These are phyloP conservation scores for Apodemus sylvaticus DNA, from an alignment of 2,113 vertebrate species.

Conservation along the genomic window DNA sequence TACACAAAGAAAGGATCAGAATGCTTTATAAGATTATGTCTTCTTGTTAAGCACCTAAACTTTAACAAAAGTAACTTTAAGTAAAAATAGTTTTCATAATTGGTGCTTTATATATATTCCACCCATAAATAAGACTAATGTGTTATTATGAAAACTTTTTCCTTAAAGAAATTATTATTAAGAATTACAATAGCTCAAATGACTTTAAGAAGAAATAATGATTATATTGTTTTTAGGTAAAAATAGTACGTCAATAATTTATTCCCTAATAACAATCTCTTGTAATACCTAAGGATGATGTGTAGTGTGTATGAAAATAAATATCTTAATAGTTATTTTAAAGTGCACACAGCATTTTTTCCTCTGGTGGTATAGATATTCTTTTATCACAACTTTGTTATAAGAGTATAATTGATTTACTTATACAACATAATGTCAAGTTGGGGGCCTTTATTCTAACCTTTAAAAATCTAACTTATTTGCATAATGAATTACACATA, in stretches of 20 bases:
- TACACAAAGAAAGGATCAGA: background rate
- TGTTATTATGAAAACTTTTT: background rate
- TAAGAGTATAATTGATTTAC: background rate
- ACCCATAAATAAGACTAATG: background rate
- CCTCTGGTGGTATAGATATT: background rate
- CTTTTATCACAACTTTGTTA: background rate
- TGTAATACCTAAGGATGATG: background rate
- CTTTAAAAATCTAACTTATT: background rate
- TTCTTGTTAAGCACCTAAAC: background rate
- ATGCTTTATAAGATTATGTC: background rate
- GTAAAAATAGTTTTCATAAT: background rate
- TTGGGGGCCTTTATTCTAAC: background rate
- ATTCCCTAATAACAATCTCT: background rate
- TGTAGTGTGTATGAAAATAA: background rate
- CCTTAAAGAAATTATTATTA: background rate
- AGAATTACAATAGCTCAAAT: background rate
- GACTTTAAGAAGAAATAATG: background rate
- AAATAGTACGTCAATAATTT: conserved; percentile 36
- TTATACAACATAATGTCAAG: background rate
- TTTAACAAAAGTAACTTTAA: conserved; percentile 3
- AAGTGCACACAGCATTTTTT: background rate
- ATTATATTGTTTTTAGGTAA: conserved; percentile 2
- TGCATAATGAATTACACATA: background rate
- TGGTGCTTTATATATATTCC: background rate
- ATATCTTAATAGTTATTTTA: conserved; percentile 29